These are phyloP conservation scores for Nomada goodeniana DNA, from an alignment of 2,888 invertebrate genomes.

Conservation along the genomic window DNA sequence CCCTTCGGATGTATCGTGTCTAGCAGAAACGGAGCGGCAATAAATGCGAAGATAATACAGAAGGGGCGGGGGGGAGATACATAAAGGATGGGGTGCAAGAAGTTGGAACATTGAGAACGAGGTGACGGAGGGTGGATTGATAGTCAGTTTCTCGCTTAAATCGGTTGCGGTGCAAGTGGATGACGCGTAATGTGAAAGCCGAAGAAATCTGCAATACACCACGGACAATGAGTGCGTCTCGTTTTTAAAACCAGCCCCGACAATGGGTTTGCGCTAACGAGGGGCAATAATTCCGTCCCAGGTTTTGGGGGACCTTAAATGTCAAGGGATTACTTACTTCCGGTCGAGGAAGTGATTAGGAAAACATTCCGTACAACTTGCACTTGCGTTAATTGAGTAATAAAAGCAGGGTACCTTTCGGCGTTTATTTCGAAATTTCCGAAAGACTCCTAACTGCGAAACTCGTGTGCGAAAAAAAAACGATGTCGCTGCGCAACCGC, in stretches of 20 bases:
- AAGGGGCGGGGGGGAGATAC: background rate
- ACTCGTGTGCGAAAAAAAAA: background rate
- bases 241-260: slow-evolving; percentile 27
- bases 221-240: slow-evolving; percentile 58
- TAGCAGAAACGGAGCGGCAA: slow-evolving; percentile 46
- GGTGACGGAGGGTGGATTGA: slow-evolving; percentile 64
- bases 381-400: no score
- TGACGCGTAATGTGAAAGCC: slow-evolving; percentile 62
- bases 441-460: no score
- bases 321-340: no score
- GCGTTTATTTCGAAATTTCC: no score
- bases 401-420: no score
- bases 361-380: no score
- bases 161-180: slow-evolving; percentile 56
- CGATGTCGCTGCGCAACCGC: slow-evolving; percentile 25
- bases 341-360: no score
- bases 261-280: slow-evolving; percentile 52
- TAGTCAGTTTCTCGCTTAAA: slow-evolving; percentile 52
- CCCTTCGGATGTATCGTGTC: slow-evolving; percentile 41
- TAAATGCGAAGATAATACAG: slow-evolving; percentile 13
- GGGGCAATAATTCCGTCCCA: slow-evolving; percentile 10
- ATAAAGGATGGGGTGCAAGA: slow-evolving; percentile 38
- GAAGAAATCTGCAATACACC: slow-evolving; percentile 70
- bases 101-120: slow-evolving; percentile 48
- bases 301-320: no score